A percentile compares a stretch with the other conserved stretches of the same genome.
Conservation (phyloP, 2,888 invertebrate species). For the Campoplex nolae region DNA sequence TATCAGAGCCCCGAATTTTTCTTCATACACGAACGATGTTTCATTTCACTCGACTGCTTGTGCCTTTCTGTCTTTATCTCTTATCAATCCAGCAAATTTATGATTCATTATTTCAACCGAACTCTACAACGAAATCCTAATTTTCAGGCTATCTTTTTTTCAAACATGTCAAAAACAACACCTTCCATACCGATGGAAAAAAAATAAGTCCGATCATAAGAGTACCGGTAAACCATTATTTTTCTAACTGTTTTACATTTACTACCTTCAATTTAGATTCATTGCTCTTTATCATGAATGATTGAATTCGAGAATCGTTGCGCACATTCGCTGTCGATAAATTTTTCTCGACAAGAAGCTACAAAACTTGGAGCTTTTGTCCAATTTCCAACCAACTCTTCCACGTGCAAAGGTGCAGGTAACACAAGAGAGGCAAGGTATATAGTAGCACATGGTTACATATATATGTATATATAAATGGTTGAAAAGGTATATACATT, state of each 20-base stretch:
- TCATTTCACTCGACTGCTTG: not conserved
- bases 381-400: slow-evolving; percentile 23
- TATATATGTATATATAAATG: slow-evolving; percentile 13
- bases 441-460: not conserved
- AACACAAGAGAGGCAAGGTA: not conserved
- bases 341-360: not conserved
- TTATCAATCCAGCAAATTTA: no score
- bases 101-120: not conserved
- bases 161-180: no score
- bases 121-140: no score
- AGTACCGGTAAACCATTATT: no score
- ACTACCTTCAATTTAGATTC: no score
- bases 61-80: not conserved
- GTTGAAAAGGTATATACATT: slow-evolving; percentile 8
- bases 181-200: no score
- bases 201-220: no score
- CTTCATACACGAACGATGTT: not conserved
- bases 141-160: no score
- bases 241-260: no score
- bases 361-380: not conserved
- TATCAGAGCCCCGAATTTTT: not conserved
- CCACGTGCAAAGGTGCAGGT: not conserved
- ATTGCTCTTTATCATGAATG: not conserved
- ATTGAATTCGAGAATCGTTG: not conserved
- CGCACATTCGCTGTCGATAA: no score